A percentile compares a stretch with the other conserved stretches of the same genome.
Conservation (phyloP, 2,888 invertebrate species). For the Crepidodera aurea region DNA sequence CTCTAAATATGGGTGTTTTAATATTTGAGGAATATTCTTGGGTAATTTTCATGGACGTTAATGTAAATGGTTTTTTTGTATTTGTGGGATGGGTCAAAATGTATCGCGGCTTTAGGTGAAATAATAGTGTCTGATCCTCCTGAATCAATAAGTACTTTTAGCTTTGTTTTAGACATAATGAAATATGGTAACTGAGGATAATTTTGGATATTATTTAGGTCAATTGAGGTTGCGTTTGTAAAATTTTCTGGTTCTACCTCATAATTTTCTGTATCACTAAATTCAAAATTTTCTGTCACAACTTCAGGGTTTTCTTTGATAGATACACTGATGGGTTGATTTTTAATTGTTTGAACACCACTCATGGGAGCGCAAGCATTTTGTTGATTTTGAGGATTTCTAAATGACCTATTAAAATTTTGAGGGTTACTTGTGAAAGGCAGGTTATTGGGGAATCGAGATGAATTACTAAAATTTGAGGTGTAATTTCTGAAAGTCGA, state of each 20-base stretch:
- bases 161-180: background rate
- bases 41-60: conserved; percentile 4
- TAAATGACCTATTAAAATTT: background rate
- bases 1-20: background rate
- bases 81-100: background rate
- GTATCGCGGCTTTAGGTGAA: background rate
- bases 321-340: background rate
- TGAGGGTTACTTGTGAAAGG: background rate
- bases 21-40: background rate
- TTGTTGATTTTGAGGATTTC: background rate
- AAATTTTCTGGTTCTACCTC: background rate
- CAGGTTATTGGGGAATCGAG: background rate
- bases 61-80: conserved; percentile 5
- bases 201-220: background rate
- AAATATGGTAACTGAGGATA: conserved; percentile 2
- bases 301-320: too few relatives aligned
- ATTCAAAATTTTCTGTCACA: too few relatives aligned
- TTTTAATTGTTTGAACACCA: background rate
- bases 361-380: conserved; percentile 1
- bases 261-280: background rate
- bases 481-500: too few relatives aligned
- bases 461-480: too few relatives aligned
- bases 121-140: conserved; percentile 1
- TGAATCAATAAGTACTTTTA: conserved; percentile 7
- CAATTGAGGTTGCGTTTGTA: background rate